These are phyloP conservation scores for Agrotis puta DNA, from an alignment of 2,888 invertebrate genomes.

Conservation along the genomic window DNA sequence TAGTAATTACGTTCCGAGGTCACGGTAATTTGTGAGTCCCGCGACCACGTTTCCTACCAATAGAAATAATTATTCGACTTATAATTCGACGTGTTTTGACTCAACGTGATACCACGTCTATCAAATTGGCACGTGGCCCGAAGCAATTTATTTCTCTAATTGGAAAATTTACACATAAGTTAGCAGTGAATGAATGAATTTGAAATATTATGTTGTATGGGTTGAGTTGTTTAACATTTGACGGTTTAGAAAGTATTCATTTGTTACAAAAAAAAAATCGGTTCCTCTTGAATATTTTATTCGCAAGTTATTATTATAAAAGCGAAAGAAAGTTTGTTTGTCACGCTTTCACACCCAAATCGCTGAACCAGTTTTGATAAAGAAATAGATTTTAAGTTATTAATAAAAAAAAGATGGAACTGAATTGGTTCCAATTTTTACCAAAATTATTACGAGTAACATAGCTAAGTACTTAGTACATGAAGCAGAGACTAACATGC, in stretches of 20 bases:
- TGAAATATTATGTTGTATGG: constrained; percentile 10
- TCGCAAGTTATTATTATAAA: not conserved
- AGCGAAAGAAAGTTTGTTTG: too few relatives aligned
- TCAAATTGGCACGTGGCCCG: constrained; percentile 93
- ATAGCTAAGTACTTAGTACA: too few relatives aligned
- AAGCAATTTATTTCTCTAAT: constrained; percentile 84
- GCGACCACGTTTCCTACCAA: constrained; percentile 22
- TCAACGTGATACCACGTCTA: constrained; percentile 84
- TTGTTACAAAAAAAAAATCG: constrained; percentile 3
- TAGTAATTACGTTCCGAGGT: too few relatives aligned
- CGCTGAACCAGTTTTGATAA: too few relatives aligned
- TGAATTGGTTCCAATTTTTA: too few relatives aligned
- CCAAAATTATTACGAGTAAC: too few relatives aligned
- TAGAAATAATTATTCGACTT: constrained; percentile 3
- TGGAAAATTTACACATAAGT: constrained; percentile 54
- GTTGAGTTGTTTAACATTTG: constrained; percentile 4
- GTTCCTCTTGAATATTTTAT: not conserved
- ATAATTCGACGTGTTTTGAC: constrained; percentile 39
- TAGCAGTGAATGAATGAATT: constrained; percentile 19
- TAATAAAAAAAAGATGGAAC: too few relatives aligned
- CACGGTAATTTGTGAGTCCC: too few relatives aligned
- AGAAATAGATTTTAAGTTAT: too few relatives aligned
- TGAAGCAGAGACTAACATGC: too few relatives aligned
- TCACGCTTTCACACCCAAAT: too few relatives aligned
- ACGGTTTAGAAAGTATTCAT: constrained; percentile 2